Base-by-base conservation (phyloP, 2,113 vertebrate genomes). In the Oreochromis tanganicae region DNA sequence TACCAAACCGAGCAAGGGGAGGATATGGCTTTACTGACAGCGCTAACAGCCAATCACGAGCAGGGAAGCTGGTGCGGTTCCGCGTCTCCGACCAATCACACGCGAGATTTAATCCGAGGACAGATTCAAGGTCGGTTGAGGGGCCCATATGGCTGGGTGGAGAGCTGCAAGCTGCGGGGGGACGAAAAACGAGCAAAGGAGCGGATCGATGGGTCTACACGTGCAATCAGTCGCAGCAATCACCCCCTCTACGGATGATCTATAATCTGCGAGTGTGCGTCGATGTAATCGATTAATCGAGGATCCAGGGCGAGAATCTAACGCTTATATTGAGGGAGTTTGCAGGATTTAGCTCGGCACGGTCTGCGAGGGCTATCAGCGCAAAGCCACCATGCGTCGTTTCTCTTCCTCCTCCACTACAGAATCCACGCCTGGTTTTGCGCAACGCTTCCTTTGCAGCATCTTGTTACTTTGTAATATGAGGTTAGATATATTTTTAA, bases 71-170 rank as follows among this genome's bases (percentile, higher is more conserved):
- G 21, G 34, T 34, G 66, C 88, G 29, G 83, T 82, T 1, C 55
- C 3, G 38, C 7, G 50, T 29, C 80, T 6, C 14, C 52, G 38
- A 63, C 96, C 92, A 96, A 94, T 92, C 56, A 55, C 5, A 55
- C 3, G 59, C n/a, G 82, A 86, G 86, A 87, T 80, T 93, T 95
- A 95, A 94, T 89, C 73, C 87, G 94, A 93, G 88, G 85, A 93
- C 95, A 94, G 87, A 21, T n/a, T 78, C 90, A 94, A 93, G 95
- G 93, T 96, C 90, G 95, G 94, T 96, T 97, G 94, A 81, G 57
- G 82, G 2, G 93, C 59, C 89, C 91, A 92, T 93, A 92, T 91
- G 91, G 90, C 48, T 66, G 50, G 43, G 13, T 78, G 86, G 97
- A 85, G 94, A 89, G 80, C 94, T 5, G 3, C 0, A 93, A 95